Evolutionary conservation across 2,113 vertebrate genomes (phyloP), one percentile per base, ranked within the genome.

Genomic region (Haliaeetus leucogaster): DNA sequence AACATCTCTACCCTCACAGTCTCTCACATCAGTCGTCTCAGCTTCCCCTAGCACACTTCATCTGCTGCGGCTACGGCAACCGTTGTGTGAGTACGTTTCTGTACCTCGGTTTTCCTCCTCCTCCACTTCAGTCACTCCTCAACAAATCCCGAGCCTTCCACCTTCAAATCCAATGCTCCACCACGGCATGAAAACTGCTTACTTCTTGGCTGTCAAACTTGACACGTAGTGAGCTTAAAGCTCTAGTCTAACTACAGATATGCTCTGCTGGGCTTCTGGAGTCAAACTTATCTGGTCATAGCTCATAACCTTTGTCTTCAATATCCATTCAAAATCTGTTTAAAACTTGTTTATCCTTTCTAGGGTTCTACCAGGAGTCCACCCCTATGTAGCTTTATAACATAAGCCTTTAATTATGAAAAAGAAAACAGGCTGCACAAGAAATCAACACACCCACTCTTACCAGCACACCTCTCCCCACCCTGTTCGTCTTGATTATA

Each of bases 371-470:
- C 66, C n/a, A 65, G 36, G 70, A 91, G 67, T 91, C 66, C 40
- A 93, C 66, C 89, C 66, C 65, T 56, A 42, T 80, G 82, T 84
- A 93, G 66, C 58, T 95, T 82, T 58, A 56, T 29, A 85, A 74
- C 18, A 43, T 88, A 96, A 97, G 76, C 91, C 67, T 96, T 90
- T 82, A 93, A 96, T 94, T 90, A 82, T 3, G 25, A 82, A 83
- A 91, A 91, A 81, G n/a, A 86, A 89, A 86, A 66, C 78, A 79
- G 53, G 36, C n/a, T 1, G 13, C 62, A 58, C 74, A 76, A 97
- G 91, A 93, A 95, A 95, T 80, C 73, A 76, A 94, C 93, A 92
- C 94, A 93, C 89, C 93, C 91, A 78, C 55, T 91, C 59, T 88
- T 88, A 68, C 55, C 38, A 91, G 45, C 71, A 76, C 45, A 84